phyloP scores from a whole-genome alignment of 2,888 invertebrate genomes.

The Leistus spinibarbis region DNA sequence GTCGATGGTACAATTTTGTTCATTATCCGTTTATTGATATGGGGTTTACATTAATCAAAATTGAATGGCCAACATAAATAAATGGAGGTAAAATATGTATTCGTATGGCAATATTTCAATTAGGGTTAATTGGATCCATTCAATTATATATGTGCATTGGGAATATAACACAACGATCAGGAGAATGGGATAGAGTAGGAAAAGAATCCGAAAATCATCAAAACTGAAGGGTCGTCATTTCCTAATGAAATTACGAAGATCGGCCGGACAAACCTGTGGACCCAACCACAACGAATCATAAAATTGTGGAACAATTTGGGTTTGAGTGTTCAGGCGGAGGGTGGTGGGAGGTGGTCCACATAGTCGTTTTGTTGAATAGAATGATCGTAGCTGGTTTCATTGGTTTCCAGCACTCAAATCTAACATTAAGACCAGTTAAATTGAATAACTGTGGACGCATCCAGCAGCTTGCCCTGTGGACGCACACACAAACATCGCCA shows the following conservation, averaged over 20 bases:
- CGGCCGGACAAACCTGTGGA: constrained; percentile 7
- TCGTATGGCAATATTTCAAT: background rate
- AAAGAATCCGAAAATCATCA: background rate
- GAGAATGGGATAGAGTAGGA: background rate
- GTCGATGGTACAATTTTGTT: background rate
- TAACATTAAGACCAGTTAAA: constrained; percentile 22
- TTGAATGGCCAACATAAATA: background rate
- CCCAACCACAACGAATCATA: constrained; percentile 22
- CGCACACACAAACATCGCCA: background rate
- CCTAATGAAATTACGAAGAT: constrained; percentile 14
- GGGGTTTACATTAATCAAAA: background rate
- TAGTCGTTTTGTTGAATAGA: background rate
- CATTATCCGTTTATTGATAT: background rate
- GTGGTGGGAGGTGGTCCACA: background rate
- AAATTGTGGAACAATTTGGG: constrained; percentile 19
- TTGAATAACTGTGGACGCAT: constrained; percentile 23
- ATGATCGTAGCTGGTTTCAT: constrained; percentile 1
- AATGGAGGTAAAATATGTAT: background rate
- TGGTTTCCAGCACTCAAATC: constrained; percentile 16
- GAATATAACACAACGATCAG: background rate
- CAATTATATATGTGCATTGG: background rate
- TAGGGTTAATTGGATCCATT: background rate
- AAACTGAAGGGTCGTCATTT: background rate
- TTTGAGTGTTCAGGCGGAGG: background rate
- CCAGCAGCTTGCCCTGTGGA: background rate